A percentile compares a stretch with the other conserved stretches of the same genome.
Conservation (phyloP, 2,888 invertebrate species). For the Epirrita christyi region DNA sequence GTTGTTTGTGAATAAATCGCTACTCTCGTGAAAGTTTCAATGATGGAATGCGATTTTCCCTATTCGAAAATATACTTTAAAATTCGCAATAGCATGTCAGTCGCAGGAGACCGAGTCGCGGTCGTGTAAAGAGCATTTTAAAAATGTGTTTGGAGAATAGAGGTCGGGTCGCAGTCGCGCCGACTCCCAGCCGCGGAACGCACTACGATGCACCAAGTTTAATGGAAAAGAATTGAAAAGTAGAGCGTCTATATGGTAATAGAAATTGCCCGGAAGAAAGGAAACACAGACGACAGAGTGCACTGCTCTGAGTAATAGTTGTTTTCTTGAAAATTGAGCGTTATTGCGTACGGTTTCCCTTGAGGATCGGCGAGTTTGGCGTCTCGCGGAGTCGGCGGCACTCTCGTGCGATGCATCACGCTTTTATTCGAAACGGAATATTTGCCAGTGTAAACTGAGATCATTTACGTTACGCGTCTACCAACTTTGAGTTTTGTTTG, state of each 20-base stretch:
- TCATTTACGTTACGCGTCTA: conserved; percentile 59
- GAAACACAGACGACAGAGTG: conserved; percentile 80
- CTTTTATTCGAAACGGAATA: conserved; percentile 67
- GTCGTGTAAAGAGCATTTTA: conserved; percentile 81
- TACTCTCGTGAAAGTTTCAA: conserved; percentile 65
- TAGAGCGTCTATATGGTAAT: conserved; percentile 85
- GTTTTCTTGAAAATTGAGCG: conserved; percentile 82
- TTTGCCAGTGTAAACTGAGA: conserved; percentile 65
- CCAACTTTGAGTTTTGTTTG: conserved; percentile 50
- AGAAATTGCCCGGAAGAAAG: conserved; percentile 84
- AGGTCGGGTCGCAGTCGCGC: conserved; percentile 58
- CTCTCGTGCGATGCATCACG: conserved; percentile 44
- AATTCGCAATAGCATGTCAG: conserved; percentile 80
- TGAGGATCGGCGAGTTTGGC: conserved; percentile 54
- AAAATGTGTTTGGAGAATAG: conserved; percentile 81
- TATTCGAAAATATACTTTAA: conserved; percentile 74
- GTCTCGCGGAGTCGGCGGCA: conserved; percentile 43
- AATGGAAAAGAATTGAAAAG: conserved; percentile 85
- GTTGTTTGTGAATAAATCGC: conserved; percentile 49
- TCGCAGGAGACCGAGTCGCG: conserved; percentile 72
- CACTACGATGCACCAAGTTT: conserved; percentile 82
- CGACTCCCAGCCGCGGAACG: conserved; percentile 63
- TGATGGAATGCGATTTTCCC: conserved; percentile 68
- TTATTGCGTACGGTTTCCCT: conserved; percentile 73
- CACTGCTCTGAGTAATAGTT: conserved; percentile 80